phyloP scores from a whole-genome alignment of 2,797 vertebrate species.

The Neopelma chrysocephalum region DNA sequence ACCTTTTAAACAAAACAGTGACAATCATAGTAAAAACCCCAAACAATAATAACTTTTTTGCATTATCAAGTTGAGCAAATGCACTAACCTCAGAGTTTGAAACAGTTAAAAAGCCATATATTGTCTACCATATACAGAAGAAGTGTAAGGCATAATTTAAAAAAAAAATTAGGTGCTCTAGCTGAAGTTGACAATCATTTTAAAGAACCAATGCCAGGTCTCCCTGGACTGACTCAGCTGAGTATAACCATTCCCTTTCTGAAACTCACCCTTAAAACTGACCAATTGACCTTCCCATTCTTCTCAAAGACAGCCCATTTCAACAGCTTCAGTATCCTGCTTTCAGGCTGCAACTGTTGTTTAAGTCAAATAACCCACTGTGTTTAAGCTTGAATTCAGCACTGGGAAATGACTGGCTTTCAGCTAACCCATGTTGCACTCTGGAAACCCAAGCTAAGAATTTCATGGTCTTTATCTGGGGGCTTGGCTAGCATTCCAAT shows the following conservation, averaged over 20 bases:
- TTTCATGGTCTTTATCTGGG: not conserved
- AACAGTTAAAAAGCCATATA: not conserved
- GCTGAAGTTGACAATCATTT: not conserved
- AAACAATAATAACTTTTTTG: not conserved
- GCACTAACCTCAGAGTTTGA: not conserved
- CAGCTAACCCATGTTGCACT: not conserved
- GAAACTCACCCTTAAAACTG: not conserved
- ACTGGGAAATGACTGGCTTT: not conserved
- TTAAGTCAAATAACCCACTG: not conserved
- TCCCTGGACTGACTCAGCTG: not conserved
- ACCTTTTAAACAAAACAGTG: not conserved
- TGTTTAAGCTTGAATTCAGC: not conserved
- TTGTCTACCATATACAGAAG: not conserved
- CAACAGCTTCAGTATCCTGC: not conserved
- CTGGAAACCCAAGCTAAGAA: not conserved
- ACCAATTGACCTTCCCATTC: not conserved
- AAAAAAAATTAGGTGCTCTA: not conserved
- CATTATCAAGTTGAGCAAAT: not conserved
- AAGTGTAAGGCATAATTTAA: not conserved
- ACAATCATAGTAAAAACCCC: not conserved
- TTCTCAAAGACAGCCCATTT: not conserved
- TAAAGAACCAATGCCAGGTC: not conserved
- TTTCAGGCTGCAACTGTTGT: not conserved
- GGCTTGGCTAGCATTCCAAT: not conserved
- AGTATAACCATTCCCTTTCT: not conserved